A percentile compares a stretch with the other conserved stretches of the same genome.
These are phyloP conservation scores for Lydus trimaculatus DNA, from an alignment of 2,888 invertebrate genomes.

Conservation along the genomic window DNA sequence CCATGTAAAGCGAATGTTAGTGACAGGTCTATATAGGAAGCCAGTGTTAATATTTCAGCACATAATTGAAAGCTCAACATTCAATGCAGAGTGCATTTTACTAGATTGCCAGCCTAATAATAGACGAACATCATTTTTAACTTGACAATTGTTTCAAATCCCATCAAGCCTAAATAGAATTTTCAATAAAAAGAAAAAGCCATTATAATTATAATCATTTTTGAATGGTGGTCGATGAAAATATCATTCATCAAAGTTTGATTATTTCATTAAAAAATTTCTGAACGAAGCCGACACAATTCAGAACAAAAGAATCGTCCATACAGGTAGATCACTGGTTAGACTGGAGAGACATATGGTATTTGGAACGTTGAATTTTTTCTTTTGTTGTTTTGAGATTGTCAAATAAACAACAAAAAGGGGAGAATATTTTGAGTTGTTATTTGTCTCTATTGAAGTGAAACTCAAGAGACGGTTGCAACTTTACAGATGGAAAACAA, in stretches of 20 bases:
- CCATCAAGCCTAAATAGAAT: not conserved
- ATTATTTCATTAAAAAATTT: not conserved
- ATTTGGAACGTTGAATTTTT: not conserved
- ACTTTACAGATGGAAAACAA: not conserved
- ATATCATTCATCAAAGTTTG: not conserved
- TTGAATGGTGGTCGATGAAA: not conserved
- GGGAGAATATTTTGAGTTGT: not conserved
- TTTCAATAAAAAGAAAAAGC: not conserved
- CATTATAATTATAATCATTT: not conserved
- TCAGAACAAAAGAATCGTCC: no score
- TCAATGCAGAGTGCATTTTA: conserved; percentile 15
- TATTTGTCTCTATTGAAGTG: not conserved
- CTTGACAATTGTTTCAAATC: not conserved
- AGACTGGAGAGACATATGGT: not conserved
- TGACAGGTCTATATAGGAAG: conserved; percentile 28
- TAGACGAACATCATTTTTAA: conserved; percentile 15
- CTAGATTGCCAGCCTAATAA: not conserved
- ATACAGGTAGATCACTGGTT: no score
- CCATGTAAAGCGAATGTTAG: conserved; percentile 12
- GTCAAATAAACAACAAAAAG: not conserved
- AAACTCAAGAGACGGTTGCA: not conserved
- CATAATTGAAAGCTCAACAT: conserved; percentile 26
- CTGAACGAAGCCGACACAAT: not conserved
- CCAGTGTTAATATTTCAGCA: conserved; percentile 33
- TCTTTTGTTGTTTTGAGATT: not conserved